phyloP scores from a whole-genome alignment of 2,113 vertebrate species.

The Choloepus hoffmanni region DNA sequence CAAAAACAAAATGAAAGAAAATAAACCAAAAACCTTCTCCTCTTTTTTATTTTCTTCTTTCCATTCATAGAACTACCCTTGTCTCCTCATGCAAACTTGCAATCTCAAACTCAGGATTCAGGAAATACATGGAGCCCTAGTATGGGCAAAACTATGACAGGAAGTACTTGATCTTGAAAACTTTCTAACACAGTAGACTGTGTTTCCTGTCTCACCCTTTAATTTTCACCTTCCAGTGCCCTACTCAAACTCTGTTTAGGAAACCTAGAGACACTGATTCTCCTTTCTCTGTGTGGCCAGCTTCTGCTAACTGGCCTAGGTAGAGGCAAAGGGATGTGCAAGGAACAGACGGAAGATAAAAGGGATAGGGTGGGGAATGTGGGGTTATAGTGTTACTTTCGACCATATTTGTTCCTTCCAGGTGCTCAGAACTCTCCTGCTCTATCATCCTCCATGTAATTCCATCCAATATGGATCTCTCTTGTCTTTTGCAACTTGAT shows the following conservation, averaged over 20 bases:
- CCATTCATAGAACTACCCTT: background rate
- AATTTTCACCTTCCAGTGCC: background rate
- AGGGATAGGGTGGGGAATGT: background rate
- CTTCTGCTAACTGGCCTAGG: background rate
- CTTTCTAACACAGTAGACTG: background rate
- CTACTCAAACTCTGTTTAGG: background rate
- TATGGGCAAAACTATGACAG: fast-evolving
- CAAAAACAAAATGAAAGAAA: background rate
- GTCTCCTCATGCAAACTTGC: background rate
- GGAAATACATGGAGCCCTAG: background rate
- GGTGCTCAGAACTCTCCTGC: background rate
- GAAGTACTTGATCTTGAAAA: background rate
- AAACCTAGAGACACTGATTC: background rate
- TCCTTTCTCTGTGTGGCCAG: background rate
- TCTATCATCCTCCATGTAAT: background rate
- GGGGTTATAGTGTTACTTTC: fast-evolving
- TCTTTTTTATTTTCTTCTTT: background rate
- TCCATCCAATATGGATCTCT: background rate
- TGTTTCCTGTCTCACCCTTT: background rate
- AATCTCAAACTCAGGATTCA: background rate
- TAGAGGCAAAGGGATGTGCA: fast-evolving
- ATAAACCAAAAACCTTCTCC: background rate
- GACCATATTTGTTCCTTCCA: background rate
- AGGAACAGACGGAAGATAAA: background rate
- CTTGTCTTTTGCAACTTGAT: background rate